A percentile compares a stretch with the other conserved stretches of the same genome.
These are phyloP conservation scores for Hylyphantes graminicola DNA, from an alignment of 1,140 invertebrate genomes.

Conservation along the genomic window DNA sequence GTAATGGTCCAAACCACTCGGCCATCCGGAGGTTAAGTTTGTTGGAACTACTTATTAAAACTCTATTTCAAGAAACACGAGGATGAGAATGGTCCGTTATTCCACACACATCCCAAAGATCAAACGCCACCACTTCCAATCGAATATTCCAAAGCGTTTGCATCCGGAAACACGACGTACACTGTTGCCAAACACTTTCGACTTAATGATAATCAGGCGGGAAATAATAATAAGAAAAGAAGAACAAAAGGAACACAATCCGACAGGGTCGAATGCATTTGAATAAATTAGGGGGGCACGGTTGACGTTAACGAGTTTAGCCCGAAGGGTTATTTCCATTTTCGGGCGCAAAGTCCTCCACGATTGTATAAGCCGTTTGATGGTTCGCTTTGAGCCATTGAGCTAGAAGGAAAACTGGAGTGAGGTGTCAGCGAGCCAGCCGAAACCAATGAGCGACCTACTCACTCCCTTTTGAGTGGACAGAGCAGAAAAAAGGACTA, in stretches of 20 bases:
- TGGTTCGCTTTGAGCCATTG: no score
- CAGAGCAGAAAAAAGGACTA: no score
- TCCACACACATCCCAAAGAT: neutral
- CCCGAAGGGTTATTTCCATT: constrained; percentile 43
- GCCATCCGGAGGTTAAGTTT: no score
- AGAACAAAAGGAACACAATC: neutral
- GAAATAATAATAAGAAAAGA: no score
- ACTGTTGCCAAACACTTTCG: constrained; percentile 53
- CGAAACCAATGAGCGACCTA: no score
- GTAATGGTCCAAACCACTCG: no score
- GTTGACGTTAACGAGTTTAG: constrained; percentile 46
- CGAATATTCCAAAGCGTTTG: constrained; percentile 31
- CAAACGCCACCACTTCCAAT: constrained; percentile 24
- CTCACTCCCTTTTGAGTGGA: no score
- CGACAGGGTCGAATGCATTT: constrained; percentile 52
- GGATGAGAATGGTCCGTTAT: neutral
- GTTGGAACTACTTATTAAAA: no score
- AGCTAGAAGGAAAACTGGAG: no score
- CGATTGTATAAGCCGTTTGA: no score
- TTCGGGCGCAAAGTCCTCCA: neutral
- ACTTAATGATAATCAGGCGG: constrained; percentile 50
- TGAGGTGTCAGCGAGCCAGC: no score
- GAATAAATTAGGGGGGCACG: constrained; percentile 41
- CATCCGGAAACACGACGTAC: constrained; percentile 43
- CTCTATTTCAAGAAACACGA: neutral